phyloP scores from a whole-genome alignment of 1,140 invertebrate species.

The Lepidotrigona ventralis region DNA sequence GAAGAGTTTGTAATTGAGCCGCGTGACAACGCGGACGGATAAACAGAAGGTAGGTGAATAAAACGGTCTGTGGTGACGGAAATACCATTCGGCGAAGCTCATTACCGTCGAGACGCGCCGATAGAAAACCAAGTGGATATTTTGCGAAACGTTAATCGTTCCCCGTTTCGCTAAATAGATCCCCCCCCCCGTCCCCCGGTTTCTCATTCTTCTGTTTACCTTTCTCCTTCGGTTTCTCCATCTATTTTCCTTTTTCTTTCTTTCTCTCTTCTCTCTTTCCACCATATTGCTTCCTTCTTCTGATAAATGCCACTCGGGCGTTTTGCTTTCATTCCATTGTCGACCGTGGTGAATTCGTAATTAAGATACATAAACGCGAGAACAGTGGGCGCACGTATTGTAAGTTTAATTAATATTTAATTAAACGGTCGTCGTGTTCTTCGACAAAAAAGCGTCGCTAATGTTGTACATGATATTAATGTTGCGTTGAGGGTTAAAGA shows the following conservation, averaged over 20 bases:
- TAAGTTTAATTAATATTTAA: neutral
- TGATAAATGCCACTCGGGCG: neutral
- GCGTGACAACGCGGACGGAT: slow-evolving; percentile 18
- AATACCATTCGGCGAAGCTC: slow-evolving; percentile 12
- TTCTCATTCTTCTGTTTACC: neutral
- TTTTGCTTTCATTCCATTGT: neutral
- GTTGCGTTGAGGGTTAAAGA: neutral
- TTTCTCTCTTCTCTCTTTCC: neutral
- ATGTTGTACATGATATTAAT: neutral
- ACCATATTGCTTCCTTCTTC: neutral
- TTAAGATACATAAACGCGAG: neutral
- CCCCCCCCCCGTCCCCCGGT: neutral
- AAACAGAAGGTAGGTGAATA: neutral
- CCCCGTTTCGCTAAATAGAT: neutral
- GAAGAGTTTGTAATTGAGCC: slow-evolving; percentile 28
- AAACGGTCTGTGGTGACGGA: neutral
- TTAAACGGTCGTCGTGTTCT: neutral
- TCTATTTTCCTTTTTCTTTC: neutral
- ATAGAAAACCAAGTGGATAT: slow-evolving; percentile 19
- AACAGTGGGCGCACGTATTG: neutral
- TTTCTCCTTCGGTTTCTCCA: neutral
- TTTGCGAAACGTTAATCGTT: slow-evolving; percentile 21
- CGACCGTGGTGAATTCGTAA: neutral
- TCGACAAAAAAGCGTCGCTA: no score
- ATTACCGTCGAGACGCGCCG: slow-evolving; percentile 23